A percentile compares a stretch with the other conserved stretches of the same genome.
phyloP scores from a whole-genome alignment of 1,140 invertebrate genomes.

The Aphelenchoides avenae region DNA sequence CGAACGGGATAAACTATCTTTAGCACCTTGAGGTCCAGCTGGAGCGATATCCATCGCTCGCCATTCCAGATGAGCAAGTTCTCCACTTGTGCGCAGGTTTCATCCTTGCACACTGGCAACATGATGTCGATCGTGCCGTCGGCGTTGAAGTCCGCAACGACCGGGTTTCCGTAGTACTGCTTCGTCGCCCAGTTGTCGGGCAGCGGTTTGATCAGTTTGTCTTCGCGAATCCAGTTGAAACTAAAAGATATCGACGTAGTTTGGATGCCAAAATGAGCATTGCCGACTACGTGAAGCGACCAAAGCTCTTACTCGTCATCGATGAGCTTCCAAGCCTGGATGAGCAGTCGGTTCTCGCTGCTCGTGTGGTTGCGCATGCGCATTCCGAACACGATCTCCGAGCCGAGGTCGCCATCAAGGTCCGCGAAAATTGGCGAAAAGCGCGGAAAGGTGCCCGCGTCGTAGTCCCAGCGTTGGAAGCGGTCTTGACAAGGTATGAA shows the following conservation, averaged over 20 bases:
- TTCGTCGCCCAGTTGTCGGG: conserved; percentile 27
- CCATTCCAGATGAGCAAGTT: conserved; percentile 38
- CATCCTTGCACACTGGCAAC: conserved; percentile 43
- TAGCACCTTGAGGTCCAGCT: conserved; percentile 39
- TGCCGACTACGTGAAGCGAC: too few species aligned
- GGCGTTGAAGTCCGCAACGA: conserved; percentile 50
- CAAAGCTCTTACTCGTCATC: conserved; percentile 23
- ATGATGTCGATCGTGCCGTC: conserved; percentile 49
- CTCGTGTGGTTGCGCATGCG: too few species aligned
- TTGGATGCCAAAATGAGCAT: too few species aligned
- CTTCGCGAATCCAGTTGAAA: conserved; percentile 26
- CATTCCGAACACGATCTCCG: conserved; percentile 51
- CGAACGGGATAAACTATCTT: not conserved
- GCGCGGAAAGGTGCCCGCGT: not conserved
- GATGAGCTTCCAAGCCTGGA: conserved; percentile 36
- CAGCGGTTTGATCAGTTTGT: conserved; percentile 15
- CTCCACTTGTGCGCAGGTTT: conserved; percentile 29
- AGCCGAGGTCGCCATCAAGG: conserved; percentile 42
- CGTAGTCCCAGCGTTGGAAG: conserved; percentile 26
- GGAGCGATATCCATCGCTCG: conserved; percentile 25
- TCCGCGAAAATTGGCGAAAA: conserved; percentile 53
- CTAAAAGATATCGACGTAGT: too few species aligned
- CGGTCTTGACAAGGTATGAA: conserved; percentile 15
- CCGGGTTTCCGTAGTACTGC: conserved; percentile 35
- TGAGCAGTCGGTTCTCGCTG: conserved; percentile 13